Evolutionary conservation across 35 echinoderm and acorn worm species (phyloP).

Genomic region (Holothuria glaberrima): DNA sequence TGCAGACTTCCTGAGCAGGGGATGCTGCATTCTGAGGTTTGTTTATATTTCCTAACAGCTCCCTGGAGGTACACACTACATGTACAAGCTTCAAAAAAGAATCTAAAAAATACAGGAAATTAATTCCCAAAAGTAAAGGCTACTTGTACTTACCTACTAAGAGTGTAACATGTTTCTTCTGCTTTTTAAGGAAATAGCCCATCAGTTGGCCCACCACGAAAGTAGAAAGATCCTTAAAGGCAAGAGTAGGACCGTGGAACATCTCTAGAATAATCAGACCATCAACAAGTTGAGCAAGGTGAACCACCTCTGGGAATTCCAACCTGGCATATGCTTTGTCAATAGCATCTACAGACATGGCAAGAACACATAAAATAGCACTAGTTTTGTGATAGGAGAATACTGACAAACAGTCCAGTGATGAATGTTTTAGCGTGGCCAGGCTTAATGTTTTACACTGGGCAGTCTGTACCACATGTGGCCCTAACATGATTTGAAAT

Average conservation of each 20-base stretch:
- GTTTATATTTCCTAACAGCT: too few relatives aligned
- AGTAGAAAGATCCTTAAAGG: conserved; percentile 89
- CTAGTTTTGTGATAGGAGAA: too few relatives aligned
- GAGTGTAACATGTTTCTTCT: conserved; percentile 78
- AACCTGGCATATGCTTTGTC: conserved; percentile 69
- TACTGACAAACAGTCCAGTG: too few relatives aligned
- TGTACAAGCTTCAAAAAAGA: too few relatives aligned
- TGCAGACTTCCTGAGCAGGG: too few relatives aligned
- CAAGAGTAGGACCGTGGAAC: conserved; percentile 79
- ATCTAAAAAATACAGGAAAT: neutral
- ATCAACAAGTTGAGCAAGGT: conserved; percentile 58
- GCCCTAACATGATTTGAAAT: too few relatives aligned
- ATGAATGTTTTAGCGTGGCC: too few relatives aligned
- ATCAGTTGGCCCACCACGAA: conserved; percentile 76
- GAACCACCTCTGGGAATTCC: conserved; percentile 46
- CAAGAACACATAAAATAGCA: too few relatives aligned
- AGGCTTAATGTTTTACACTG: too few relatives aligned
- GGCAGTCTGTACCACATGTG: too few relatives aligned
- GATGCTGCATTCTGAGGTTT: too few relatives aligned
- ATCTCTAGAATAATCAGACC: conserved; percentile 76
- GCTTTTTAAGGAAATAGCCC: conserved; percentile 77
- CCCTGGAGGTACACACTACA: too few relatives aligned
- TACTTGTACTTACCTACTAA: conserved; percentile 79
- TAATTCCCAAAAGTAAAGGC: neutral
- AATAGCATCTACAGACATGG: conserved; percentile 53